Evolutionary conservation across 2,888 invertebrate species (phyloP), one percentile per base, ranked within the genome.

Genomic region (Drosophila colorata): DNA sequence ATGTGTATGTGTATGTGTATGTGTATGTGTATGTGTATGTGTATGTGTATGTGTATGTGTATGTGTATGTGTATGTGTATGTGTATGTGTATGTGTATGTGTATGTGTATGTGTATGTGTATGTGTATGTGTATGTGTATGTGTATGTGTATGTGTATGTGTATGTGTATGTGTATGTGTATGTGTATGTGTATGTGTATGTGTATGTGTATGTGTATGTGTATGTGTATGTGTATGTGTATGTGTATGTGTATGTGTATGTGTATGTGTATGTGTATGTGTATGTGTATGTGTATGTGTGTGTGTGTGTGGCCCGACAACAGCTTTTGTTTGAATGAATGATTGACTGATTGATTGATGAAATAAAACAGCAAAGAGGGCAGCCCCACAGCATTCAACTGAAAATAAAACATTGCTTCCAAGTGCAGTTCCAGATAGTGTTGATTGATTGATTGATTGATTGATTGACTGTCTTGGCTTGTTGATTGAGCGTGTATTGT

Each of bases 401-500:
- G 28, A 28, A 28, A 28, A 28, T 28, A 28, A 28, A 9, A 33
- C 11, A 13, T 33, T 13, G 33, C 33, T 33, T 33, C 33, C 33
- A 11, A 33, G 33, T 13, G 74, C 73, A 38, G 44, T 18, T 69
- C 59, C 52, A 48, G 23, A 51, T 35, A n/a, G 16, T 18, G 37
- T 70, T 61, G 44, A 28, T 55, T 69, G 84, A 68, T 69, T 82
- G 73, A 53, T 43, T 74, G 74, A 44, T 56, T 78, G 74, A 59
- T 28, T 85, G 79, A 61, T 40, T 73, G 74, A 56, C 38, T 80
- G 58, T 52, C 13, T 25, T 47, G 31, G 49, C 56, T 58, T 60
- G 75, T 43, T 77, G 80, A 65, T 76, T 80, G 80, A 59, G 81
- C 69, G 74, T 80, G 80, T 81, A 37, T 51, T 53, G 55, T 78